These are phyloP conservation scores for Troglohyphantes excavatus DNA, from an alignment of 2,888 invertebrate genomes.

Conservation along the genomic window DNA sequence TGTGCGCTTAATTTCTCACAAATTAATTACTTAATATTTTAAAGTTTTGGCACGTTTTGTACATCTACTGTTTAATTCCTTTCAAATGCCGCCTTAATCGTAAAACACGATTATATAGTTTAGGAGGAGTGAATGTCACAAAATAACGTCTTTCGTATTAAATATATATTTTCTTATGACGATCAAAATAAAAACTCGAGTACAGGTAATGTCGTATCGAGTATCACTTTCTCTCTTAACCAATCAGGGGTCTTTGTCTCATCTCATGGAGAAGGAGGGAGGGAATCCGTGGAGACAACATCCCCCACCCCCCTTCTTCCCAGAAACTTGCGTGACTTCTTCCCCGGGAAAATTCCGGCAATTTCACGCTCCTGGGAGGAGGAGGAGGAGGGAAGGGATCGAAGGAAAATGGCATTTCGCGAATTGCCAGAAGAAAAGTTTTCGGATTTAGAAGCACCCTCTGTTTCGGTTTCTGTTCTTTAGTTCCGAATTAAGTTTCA, in stretches of 20 bases:
- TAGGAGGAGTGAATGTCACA: too few relatives aligned
- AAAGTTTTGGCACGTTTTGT: too few relatives aligned
- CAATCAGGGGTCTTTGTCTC: background rate
- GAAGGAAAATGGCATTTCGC: conserved; percentile 32
- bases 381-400: conserved; percentile 6
- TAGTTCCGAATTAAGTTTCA: background rate
- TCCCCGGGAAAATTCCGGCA: conserved; percentile 36
- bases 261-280: background rate
- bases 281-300: conserved; percentile 42
- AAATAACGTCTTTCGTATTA: too few relatives aligned
- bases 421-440: conserved; percentile 25
- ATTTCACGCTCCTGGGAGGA: conserved; percentile 11
- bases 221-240: background rate
- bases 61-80: too few relatives aligned
- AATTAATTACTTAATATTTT: too few relatives aligned
- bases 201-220: too few relatives aligned
- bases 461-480: background rate
- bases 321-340: conserved; percentile 52
- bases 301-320: background rate
- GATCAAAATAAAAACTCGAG: too few relatives aligned
- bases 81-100: too few relatives aligned
- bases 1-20: too few relatives aligned
- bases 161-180: too few relatives aligned
- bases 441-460: background rate
- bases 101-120: too few relatives aligned